Evolutionary conservation across 2,113 vertebrate species (phyloP), one percentile per base, ranked within the genome.

Genomic region (Malurus melanocephalus): DNA sequence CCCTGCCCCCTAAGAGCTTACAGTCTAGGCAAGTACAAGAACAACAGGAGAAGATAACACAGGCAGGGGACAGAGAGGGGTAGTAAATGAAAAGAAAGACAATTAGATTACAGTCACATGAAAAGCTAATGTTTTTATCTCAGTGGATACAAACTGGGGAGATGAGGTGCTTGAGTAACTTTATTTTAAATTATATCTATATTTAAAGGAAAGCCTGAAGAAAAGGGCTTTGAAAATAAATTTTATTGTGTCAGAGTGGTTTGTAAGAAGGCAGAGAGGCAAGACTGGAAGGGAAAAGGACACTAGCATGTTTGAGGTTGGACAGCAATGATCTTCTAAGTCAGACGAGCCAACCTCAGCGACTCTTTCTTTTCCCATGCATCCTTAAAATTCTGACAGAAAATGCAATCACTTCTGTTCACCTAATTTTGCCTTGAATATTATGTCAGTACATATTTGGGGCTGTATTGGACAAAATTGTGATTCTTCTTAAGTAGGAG

Each of bases 1-100:
- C 65, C 94, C 94, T 96, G 94, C 95, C 93, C 95, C 87, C 93
- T 89, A 95, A 94, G 94, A 96, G 95, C 95, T 92, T 95, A 96
- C 95, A 96, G 87, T 96, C 95, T 96, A 96, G 68, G 95, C 79
- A 96, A 95, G 68, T 85, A 95, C 94, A 93, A 92, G 94, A 95
- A 93, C 94, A 94, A 90, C 81, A 92, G 75, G 72, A 92, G 89
- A 65, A 92, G 48, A 56, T 89, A 96, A 95, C 88, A 95, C 79
- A 94, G 48, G 79, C 60, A 89, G 93, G 89, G 87, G 61, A 87
- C 81, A 92, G 75, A 94, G 61, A 51, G 8, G 83, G 59, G 19
- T 52, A 59, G n/a, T 71, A 93, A 90, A 93, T 59, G n/a, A 93
- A 90, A 72, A 90, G 60, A 79, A 76, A 52, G 91, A 92, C 85